Percentiles rank a stretch among this genome's conserved stretches.
Evolutionary conservation across 2,797 vertebrate species (phyloP).

Genomic region (Sarcophilus harrisii): DNA sequence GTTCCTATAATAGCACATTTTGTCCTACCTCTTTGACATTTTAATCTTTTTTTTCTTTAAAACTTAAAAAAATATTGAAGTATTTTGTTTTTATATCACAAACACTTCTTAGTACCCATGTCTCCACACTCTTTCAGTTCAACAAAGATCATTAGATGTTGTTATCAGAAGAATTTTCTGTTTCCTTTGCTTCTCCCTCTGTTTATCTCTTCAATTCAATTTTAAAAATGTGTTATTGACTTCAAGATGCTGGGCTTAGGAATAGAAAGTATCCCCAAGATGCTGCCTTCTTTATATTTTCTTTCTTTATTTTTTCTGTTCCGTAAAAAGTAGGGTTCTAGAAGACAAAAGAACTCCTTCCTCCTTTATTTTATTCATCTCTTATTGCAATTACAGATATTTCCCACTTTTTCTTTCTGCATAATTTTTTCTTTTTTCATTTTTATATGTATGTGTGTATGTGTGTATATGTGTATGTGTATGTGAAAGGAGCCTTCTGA

Average conservation of each 20-base stretch:
- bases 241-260: neutral
- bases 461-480: neutral
- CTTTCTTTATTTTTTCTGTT: neutral
- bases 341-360: neutral
- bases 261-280: neutral
- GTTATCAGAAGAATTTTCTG: neutral
- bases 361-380: neutral
- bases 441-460: neutral
- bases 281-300: neutral
- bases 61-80: neutral
- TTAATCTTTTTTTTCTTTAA: neutral
- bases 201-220: neutral
- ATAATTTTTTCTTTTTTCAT: neutral
- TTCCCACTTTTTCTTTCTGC: neutral
- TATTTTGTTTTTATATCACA: neutral
- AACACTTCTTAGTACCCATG: neutral
- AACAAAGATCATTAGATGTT: neutral
- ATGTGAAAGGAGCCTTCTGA: neutral
- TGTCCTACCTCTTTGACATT: neutral
- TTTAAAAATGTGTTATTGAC: neutral
- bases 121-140: neutral
- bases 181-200: neutral
- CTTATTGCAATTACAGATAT: neutral
- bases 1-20: neutral
- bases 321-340: neutral